phyloP scores from a whole-genome alignment of 1,140 invertebrate species.

The Sitobion miscanthi region DNA sequence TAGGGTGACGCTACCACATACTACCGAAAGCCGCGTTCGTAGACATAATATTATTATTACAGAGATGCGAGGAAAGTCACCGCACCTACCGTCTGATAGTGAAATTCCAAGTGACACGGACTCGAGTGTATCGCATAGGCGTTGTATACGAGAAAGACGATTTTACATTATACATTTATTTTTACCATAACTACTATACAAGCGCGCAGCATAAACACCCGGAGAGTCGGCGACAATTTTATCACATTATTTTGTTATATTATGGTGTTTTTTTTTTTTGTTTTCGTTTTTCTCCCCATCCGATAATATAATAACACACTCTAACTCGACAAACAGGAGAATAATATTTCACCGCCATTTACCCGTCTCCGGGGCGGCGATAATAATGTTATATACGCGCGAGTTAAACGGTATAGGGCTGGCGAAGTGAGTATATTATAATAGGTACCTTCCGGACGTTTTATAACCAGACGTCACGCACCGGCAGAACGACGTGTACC shows the following conservation, averaged over 20 bases:
- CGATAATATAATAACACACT: background rate
- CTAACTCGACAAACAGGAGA: background rate
- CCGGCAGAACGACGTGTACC: background rate
- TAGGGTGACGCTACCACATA: too few species aligned
- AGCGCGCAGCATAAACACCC: background rate
- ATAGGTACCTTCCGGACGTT: constrained; percentile 14
- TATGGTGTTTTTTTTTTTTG: background rate
- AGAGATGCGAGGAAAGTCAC: too few species aligned
- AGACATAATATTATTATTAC: too few species aligned
- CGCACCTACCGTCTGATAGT: background rate
- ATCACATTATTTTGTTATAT: background rate
- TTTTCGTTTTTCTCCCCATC: background rate
- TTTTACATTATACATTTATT: background rate
- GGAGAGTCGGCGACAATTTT: too few species aligned
- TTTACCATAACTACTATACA: background rate
- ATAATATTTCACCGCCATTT: background rate
- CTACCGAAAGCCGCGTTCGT: too few species aligned
- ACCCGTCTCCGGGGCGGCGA: background rate
- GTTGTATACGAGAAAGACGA: background rate
- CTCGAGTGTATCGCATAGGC: background rate
- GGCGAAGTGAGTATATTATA: background rate
- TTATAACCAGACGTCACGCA: constrained; percentile 42
- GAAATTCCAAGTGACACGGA: background rate
- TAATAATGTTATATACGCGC: background rate
- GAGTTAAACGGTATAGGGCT: background rate